phyloP scores from a whole-genome alignment of 2,113 vertebrate genomes.

The Stegostoma tigrinum region DNA sequence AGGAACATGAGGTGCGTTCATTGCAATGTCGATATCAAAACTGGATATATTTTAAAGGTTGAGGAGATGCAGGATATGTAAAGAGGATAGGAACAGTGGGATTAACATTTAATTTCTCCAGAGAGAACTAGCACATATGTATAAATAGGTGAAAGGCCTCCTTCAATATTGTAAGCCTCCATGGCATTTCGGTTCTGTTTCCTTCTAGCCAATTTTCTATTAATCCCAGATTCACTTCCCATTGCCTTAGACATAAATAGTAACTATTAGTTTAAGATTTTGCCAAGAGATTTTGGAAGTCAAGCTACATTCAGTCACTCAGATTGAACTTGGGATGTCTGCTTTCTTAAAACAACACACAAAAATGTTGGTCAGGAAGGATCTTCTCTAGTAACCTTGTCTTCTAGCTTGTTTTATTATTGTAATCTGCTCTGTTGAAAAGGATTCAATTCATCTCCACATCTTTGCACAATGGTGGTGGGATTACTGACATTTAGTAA shows the following conservation, averaged over 20 bases:
- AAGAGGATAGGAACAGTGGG: neutral
- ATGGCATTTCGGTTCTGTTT: neutral
- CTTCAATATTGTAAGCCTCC: neutral
- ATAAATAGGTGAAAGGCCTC: neutral
- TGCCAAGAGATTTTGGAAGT: neutral
- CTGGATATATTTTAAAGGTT: neutral
- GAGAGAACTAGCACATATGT: neutral
- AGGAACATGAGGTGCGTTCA: neutral
- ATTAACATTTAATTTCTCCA: neutral
- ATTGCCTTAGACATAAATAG: neutral
- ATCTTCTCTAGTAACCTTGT: neutral
- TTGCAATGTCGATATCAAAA: neutral
- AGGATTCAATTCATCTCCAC: neutral
- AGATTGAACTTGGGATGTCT: neutral
- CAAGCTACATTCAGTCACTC: neutral
- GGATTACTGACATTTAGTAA: neutral
- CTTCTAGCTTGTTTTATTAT: neutral
- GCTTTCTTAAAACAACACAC: neutral
- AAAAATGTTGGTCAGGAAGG: neutral
- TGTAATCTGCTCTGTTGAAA: neutral
- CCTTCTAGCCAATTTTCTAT: neutral
- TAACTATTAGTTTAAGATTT: neutral
- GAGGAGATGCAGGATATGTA: neutral
- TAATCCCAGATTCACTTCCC: neutral
- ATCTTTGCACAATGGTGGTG: neutral